A percentile compares a stretch with the other conserved stretches of the same genome.
phyloP scores from a whole-genome alignment of 2,797 vertebrate species.

The Halcyon badia region DNA sequence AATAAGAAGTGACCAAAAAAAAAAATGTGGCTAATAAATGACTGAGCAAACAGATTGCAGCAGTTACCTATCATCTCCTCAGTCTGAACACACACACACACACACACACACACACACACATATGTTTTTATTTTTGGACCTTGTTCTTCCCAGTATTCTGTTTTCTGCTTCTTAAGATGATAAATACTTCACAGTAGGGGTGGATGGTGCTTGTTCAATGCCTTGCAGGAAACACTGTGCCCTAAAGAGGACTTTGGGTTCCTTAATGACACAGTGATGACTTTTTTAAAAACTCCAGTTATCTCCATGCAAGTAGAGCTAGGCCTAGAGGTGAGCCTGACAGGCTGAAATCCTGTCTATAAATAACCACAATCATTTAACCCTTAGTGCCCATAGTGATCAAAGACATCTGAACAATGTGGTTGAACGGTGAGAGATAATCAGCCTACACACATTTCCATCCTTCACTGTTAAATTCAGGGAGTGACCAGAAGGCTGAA shows the following conservation, averaged over 20 bases:
- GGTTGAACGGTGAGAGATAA: background rate
- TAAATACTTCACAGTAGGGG: background rate
- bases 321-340: background rate
- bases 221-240: background rate
- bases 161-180: background rate
- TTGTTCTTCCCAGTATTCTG: background rate
- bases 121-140: background rate
- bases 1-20: background rate
- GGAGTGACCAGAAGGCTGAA: background rate
- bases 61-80: background rate
- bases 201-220: background rate
- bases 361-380: background rate
- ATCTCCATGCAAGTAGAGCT: background rate
- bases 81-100: background rate
- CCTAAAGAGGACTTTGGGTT: background rate
- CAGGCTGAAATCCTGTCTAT: background rate
- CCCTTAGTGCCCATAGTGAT: background rate
- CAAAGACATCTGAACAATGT: background rate
- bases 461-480: background rate
- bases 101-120: no score
- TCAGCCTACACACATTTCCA: background rate
- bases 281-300: background rate
- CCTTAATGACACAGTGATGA: background rate
- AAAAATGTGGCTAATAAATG: background rate
- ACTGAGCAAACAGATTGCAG: background rate